phyloP scores from a whole-genome alignment of 2,113 vertebrate genomes.

The Oreochromis niloticus region DNA sequence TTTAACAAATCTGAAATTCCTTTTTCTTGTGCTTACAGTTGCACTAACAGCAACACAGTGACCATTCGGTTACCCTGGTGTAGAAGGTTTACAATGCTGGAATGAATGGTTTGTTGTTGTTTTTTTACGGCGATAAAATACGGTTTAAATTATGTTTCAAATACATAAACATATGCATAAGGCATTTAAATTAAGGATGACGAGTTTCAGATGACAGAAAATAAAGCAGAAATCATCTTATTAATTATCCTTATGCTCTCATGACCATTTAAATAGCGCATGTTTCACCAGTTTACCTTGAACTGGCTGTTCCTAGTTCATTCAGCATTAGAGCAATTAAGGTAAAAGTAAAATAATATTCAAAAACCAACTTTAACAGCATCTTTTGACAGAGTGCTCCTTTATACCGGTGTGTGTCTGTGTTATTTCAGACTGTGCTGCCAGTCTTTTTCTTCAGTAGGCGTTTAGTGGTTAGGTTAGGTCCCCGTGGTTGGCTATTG shows the following conservation, averaged over 20 bases:
- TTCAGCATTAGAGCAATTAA: background rate
- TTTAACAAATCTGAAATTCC: background rate
- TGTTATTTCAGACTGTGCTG: slow-evolving; percentile 7
- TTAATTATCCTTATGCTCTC: background rate
- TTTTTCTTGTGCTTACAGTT: background rate
- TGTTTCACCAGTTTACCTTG: background rate
- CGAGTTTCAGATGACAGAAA: background rate
- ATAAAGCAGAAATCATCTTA: background rate
- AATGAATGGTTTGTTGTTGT: background rate
- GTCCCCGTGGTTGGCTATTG: slow-evolving; percentile 56
- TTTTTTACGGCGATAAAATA: background rate
- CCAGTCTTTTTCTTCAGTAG: slow-evolving; percentile 27
- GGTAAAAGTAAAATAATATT: background rate
- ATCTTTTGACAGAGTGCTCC: background rate
- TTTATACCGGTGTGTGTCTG: background rate
- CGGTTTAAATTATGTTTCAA: background rate
- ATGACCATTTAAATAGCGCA: background rate
- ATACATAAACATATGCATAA: background rate
- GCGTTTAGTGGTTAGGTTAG: slow-evolving; percentile 31
- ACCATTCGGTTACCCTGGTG: background rate
- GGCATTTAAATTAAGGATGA: background rate
- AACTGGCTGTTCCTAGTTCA: background rate
- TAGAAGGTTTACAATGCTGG: background rate
- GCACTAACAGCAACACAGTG: background rate
- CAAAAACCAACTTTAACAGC: background rate